Evolutionary conservation across 2,113 vertebrate species (phyloP).

Genomic region (Erythrocercus mccallii): DNA sequence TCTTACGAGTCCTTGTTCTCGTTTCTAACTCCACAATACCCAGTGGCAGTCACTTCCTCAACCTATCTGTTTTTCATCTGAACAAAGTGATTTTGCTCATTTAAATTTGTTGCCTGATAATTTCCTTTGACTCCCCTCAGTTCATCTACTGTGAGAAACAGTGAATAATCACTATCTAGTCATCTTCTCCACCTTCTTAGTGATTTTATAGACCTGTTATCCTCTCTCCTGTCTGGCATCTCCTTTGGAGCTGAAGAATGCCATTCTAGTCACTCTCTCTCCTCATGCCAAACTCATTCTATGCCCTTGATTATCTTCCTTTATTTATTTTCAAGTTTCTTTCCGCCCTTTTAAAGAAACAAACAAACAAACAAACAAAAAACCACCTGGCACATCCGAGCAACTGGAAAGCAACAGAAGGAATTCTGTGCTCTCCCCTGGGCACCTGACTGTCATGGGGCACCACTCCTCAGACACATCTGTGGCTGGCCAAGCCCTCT

Average conservation of each 20-base stretch:
- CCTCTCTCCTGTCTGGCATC: not conserved
- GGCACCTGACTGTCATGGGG: not conserved
- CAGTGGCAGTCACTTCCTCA: not conserved
- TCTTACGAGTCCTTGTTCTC: not conserved
- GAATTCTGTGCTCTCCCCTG: not conserved
- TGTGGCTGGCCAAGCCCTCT: not conserved
- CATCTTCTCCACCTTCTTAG: not conserved
- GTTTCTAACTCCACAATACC: not conserved
- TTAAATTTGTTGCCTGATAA: not conserved
- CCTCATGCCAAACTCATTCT: not conserved
- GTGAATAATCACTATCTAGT: not conserved
- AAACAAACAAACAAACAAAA: not conserved
- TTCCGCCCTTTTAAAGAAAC: not conserved
- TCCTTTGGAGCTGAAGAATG: not conserved
- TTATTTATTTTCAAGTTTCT: not conserved
- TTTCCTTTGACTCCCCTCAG: not conserved
- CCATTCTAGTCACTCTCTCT: not conserved
- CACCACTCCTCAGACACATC: fast-evolving
- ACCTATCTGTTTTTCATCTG: not conserved
- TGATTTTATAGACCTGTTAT: not conserved
- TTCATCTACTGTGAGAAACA: not conserved
- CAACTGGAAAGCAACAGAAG: not conserved
- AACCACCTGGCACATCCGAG: not conserved
- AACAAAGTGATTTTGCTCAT: not conserved
- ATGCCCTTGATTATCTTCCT: not conserved